These are phyloP conservation scores for Sander vitreus DNA, from an alignment of 2,113 vertebrate species.

Conservation along the genomic window DNA sequence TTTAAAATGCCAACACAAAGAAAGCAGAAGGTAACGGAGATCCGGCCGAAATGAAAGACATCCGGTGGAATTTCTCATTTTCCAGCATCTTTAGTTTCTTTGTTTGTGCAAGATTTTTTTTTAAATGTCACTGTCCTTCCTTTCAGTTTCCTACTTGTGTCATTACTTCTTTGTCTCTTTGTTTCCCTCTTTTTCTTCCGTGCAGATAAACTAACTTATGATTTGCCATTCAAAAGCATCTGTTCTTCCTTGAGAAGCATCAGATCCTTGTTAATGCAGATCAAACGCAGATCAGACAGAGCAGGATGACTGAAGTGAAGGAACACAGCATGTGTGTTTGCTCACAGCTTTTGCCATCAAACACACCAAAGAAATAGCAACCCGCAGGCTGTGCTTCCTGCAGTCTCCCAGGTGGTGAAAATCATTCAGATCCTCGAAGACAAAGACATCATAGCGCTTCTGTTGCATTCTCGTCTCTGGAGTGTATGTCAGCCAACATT, in stretches of 20 bases:
- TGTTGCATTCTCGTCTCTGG: neutral
- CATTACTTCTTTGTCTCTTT: neutral
- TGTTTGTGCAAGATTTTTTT: neutral
- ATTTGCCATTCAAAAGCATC: constrained; percentile 15
- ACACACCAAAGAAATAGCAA: constrained; percentile 31
- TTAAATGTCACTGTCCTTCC: neutral
- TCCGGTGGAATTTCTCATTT: neutral
- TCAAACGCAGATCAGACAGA: constrained; percentile 41
- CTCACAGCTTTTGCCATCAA: constrained; percentile 54
- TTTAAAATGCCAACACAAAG: too few species aligned
- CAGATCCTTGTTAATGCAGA: constrained; percentile 18
- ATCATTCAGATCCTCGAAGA: constrained; percentile 37
- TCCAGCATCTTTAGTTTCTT: neutral
- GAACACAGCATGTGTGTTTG: constrained; percentile 41
- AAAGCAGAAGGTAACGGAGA: too few species aligned
- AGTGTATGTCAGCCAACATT: neutral
- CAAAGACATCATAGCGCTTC: constrained; percentile 21
- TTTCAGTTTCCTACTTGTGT: neutral
- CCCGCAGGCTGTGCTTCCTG: constrained; percentile 36
- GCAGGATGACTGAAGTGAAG: constrained; percentile 32
- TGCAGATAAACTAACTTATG: neutral
- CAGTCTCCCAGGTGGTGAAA: constrained; percentile 39
- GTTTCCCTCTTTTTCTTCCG: neutral
- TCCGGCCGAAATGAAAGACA: too few species aligned
- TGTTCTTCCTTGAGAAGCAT: constrained; percentile 28